A percentile compares a stretch with the other conserved stretches of the same genome.
Conservation (phyloP, 2,113 vertebrate genomes). For the Girardinichthys multiradiatus region DNA sequence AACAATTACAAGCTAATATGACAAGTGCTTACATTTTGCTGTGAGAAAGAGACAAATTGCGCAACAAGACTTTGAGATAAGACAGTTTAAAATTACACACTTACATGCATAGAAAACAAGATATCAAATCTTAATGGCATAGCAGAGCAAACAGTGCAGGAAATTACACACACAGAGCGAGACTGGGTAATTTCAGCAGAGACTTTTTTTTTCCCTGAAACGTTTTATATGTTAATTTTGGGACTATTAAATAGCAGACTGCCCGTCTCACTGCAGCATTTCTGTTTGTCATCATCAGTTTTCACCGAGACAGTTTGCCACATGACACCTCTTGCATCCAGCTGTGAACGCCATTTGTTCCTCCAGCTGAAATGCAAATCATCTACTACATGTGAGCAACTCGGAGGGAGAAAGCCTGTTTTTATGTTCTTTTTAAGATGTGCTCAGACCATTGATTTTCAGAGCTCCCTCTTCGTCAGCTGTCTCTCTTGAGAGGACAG, state of each 20-base stretch:
- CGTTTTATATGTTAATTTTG: slow-evolving; percentile 51
- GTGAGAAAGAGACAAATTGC: slow-evolving; percentile 28
- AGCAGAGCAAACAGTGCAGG: slow-evolving; percentile 45
- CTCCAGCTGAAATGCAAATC: slow-evolving; percentile 20
- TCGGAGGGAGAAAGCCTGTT: slow-evolving; percentile 57
- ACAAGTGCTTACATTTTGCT: slow-evolving; percentile 25
- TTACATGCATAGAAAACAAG: slow-evolving; percentile 39
- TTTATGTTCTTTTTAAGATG: slow-evolving; percentile 57
- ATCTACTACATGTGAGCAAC: neutral
- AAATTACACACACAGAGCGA: slow-evolving; percentile 51
- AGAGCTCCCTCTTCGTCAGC: slow-evolving; percentile 47
- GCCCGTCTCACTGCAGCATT: neutral
- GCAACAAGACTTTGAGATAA: slow-evolving; percentile 20
- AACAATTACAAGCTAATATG: slow-evolving; percentile 36
- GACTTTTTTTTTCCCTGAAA: slow-evolving; percentile 25
- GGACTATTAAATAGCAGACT: neutral
- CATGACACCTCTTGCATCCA: slow-evolving; percentile 45
- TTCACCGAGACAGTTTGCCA: slow-evolving; percentile 53
- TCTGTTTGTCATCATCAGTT: slow-evolving; percentile 44
- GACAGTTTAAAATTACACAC: slow-evolving; percentile 23
- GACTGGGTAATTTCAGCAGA: slow-evolving; percentile 45
- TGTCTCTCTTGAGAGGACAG: slow-evolving; percentile 65
- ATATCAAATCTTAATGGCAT: slow-evolving; percentile 53
- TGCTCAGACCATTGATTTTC: slow-evolving; percentile 8
- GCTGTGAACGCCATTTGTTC: slow-evolving; percentile 31